Evolutionary conservation across 53 echinoderm and acorn worm genomes (phyloP), one percentile per base, ranked within the genome.

Genomic region (Apostichopus leukothele): DNA sequence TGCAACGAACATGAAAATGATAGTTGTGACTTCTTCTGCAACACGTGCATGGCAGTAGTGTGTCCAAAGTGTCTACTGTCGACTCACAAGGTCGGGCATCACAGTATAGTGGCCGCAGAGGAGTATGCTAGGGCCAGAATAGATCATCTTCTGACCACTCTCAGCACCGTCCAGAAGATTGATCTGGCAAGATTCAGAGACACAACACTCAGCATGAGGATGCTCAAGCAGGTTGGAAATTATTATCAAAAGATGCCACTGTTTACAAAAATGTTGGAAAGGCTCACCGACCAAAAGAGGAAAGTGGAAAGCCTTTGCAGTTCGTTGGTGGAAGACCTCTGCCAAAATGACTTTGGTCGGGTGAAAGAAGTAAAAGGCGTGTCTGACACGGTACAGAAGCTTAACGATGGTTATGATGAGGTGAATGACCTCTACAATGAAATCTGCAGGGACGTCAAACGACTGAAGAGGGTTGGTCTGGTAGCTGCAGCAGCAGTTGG

Each of bases 71-170:
- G 84, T 39, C 66, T 84, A 22, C 67, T 84, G 16, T 84, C 84
- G 18, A 84, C 84, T 14, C 84, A 84, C 67, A 84, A 84, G 84
- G 67, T 84, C 8, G 84, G 84, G 20, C 84, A 66, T 23, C 84
- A 84, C 67, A 60, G 66, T 60, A 66, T 84, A 21, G 66, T 84
- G 9, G 63, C 84, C 14, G 84, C 67, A 0, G 84, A 22, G 26
- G 84, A 84, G 5, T 84, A 57, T 27, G 63, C 67, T 13, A 22
- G 67, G 14, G 67, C 63, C 25, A 84, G 66, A 50, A 63, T 84
- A 8, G 84, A 84, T 11, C 9, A 39, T 12, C 66, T 84, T 19
- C 22, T 84, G 39, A 26, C 63, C 26, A 84, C 67, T 25, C 66
- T 84, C 9, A 3, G 11, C 26, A 84, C 63, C 1, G 50, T 84